phyloP scores from a whole-genome alignment of 2,113 vertebrate genomes.

The Balaenoptera acutorostrata region DNA sequence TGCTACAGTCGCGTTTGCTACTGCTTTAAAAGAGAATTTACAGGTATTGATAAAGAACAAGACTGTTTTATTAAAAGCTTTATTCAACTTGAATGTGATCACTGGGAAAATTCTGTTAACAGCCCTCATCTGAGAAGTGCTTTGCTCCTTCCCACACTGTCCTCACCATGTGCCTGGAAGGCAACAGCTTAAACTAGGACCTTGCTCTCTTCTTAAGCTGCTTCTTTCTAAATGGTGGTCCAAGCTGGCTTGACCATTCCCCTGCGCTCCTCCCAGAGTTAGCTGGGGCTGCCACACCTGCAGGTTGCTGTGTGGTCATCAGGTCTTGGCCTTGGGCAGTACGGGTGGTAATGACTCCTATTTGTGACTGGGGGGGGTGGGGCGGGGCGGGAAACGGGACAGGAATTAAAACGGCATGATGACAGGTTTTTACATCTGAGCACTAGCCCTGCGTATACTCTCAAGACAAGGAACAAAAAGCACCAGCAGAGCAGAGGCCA shows the following conservation, averaged over 20 bases:
- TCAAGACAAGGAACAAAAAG: not conserved
- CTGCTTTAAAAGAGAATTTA: slow-evolving; percentile 67
- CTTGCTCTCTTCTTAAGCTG: not conserved
- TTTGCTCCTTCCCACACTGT: not conserved
- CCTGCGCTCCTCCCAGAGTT: not conserved
- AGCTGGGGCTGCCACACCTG: not conserved
- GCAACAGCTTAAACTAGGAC: not conserved
- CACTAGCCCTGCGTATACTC: not conserved
- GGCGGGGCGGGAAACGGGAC: too few species aligned
- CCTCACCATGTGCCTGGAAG: not conserved
- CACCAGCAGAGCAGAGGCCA: not conserved
- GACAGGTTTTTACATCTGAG: not conserved
- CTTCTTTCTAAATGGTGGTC: not conserved
- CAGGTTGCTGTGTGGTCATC: too few species aligned
- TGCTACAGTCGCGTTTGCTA: slow-evolving; percentile 72
- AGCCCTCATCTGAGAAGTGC: not conserved
- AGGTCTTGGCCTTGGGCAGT: not conserved
- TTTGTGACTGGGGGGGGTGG: not conserved
- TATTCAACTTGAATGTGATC: slow-evolving; percentile 5
- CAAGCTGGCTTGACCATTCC: not conserved
- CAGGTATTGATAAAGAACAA: slow-evolving; percentile 50
- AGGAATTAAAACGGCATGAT: not conserved
- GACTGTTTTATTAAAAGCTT: slow-evolving; percentile 71
- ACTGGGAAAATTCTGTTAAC: not conserved
- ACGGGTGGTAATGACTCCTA: not conserved